Percentiles rank a stretch among this genome's conserved stretches.
These are phyloP conservation scores for Cricetomys ansorgei DNA, from an alignment of 2,113 vertebrate species.

Conservation along the genomic window DNA sequence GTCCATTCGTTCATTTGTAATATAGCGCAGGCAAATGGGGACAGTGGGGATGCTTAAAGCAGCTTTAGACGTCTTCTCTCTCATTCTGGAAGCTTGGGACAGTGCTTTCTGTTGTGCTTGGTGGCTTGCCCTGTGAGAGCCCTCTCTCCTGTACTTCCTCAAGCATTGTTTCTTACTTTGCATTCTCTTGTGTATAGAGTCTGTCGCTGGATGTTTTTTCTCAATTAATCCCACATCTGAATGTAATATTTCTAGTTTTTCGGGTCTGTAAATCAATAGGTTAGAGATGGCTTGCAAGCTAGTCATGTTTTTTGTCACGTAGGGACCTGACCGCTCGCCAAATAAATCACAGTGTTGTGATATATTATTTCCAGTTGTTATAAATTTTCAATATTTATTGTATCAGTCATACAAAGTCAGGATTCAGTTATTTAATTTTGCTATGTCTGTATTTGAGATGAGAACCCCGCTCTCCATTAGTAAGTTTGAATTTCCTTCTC, in stretches of 20 bases:
- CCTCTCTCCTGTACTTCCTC: neutral
- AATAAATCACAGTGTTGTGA: conserved; percentile 60
- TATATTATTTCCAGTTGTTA: conserved; percentile 68
- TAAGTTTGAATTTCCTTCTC: conserved; percentile 60
- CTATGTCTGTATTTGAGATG: conserved; percentile 57
- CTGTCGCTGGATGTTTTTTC: neutral
- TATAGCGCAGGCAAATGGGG: neutral
- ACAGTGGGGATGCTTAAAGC: neutral
- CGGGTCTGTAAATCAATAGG: conserved; percentile 42
- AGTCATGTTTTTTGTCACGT: conserved; percentile 61
- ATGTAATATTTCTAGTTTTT: conserved; percentile 63
- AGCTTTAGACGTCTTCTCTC: neutral
- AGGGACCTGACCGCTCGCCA: conserved; percentile 55
- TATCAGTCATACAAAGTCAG: conserved; percentile 45
- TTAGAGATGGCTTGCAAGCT: conserved; percentile 41
- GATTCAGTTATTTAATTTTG: conserved; percentile 68
- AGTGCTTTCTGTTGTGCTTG: neutral
- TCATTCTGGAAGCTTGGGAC: neutral
- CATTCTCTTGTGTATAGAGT: conserved; percentile 2
- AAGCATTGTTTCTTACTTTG: neutral
- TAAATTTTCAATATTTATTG: conserved; percentile 68
- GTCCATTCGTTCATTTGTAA: neutral
- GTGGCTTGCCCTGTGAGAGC: neutral
- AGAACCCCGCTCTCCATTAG: conserved; percentile 52
- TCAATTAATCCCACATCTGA: conserved; percentile 49